phyloP scores from a whole-genome alignment of 2,113 vertebrate species.

The Oceanites oceanicus region DNA sequence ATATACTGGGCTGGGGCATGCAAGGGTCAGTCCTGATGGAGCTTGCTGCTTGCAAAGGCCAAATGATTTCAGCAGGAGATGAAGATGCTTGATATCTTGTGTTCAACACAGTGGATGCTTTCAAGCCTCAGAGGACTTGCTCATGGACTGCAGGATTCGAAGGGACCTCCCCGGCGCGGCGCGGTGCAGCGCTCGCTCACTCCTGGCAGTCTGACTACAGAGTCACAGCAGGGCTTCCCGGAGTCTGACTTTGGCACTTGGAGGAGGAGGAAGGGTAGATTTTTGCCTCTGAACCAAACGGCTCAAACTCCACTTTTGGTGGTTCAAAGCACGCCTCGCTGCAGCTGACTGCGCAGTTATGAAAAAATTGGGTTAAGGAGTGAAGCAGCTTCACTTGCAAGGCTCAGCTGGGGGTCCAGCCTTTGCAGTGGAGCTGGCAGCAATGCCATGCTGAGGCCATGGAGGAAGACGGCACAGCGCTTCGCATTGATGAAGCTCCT shows the following conservation, averaged over 20 bases:
- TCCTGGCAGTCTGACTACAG: background rate
- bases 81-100: background rate
- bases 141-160: accelerated
- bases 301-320: background rate
- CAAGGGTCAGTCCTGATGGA: background rate
- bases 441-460: accelerated
- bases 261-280: background rate
- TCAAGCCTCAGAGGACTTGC: background rate
- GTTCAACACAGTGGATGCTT: accelerated
- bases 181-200: accelerated
- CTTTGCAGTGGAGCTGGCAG: accelerated
- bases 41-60: background rate
- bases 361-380: background rate
- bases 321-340: accelerated
- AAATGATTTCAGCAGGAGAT: background rate
- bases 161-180: accelerated
- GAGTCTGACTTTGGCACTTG: background rate
- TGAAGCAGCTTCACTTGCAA: background rate
- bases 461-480: accelerated
- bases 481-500: background rate
- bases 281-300: background rate
- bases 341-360: background rate
- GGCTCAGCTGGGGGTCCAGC: background rate
- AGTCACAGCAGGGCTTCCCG: background rate
- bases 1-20: background rate